These are phyloP conservation scores for Tyrophagus putrescentiae DNA, from an alignment of 1,140 invertebrate species.

Conservation along the genomic window DNA sequence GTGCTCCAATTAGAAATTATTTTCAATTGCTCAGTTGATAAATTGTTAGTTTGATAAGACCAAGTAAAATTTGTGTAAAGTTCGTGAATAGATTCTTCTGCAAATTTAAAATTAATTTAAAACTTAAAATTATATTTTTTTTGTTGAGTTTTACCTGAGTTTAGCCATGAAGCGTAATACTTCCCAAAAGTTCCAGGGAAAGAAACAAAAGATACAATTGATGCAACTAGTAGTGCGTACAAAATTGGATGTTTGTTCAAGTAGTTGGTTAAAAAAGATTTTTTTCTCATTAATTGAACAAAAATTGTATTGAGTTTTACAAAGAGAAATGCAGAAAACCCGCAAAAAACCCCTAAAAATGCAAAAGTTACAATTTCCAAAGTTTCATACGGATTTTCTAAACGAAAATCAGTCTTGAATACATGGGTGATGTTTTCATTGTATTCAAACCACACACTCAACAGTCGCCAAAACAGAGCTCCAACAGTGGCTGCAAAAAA, in stretches of 20 bases:
- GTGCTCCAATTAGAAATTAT: slow-evolving; percentile 78
- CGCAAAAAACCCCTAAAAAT: slow-evolving; percentile 72
- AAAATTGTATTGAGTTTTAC: slow-evolving; percentile 83
- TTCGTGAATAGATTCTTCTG: slow-evolving; percentile 30
- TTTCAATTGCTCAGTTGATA: slow-evolving; percentile 66
- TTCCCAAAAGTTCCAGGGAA: slow-evolving; percentile 25
- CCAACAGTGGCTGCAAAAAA: slow-evolving; percentile 95
- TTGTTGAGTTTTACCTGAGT: too few relatives aligned
- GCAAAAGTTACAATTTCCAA: slow-evolving; percentile 91
- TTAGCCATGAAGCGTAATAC: slow-evolving; percentile 23
- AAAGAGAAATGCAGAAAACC: slow-evolving; percentile 73
- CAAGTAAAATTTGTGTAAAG: slow-evolving; percentile 93
- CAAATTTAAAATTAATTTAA: too few relatives aligned
- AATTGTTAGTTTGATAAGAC: too few relatives aligned
- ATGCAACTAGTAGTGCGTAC: slow-evolving; percentile 24
- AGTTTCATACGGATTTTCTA: slow-evolving; percentile 93
- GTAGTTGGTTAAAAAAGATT: slow-evolving; percentile 76
- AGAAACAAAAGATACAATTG: slow-evolving; percentile 19
- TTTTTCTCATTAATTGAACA: slow-evolving; percentile 84
- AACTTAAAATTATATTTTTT: too few relatives aligned
- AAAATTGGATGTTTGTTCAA: slow-evolving; percentile 62
- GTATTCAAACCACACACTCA: slow-evolving; percentile 86
- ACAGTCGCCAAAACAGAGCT: slow-evolving; percentile 77
- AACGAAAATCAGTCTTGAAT: slow-evolving; percentile 82
- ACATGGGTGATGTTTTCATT: slow-evolving; percentile 90